Evolutionary conservation across 2,113 vertebrate genomes (phyloP), one percentile per base, ranked within the genome.

Genomic region (Sceloporus tristichus): DNA sequence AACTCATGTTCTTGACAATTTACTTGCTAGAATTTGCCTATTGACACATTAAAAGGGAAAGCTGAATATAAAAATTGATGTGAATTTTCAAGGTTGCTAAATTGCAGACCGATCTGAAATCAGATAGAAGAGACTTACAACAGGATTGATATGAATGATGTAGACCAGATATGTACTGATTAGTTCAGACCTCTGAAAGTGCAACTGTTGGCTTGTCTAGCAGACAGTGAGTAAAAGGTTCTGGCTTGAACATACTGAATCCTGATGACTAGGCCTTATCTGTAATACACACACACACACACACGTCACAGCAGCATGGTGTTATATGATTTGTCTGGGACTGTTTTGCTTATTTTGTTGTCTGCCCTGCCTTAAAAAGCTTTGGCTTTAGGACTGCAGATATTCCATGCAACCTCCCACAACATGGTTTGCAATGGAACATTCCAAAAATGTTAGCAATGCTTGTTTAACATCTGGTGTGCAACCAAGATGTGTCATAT

Each of bases 401-500:
- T 53, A 59, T 87, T 68, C 66, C 29, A 82, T 4, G 23, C 71
- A n/a, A 11, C 86, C 79, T 40, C 4, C 74, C 65, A 79, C 38
- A 48, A 25, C 13, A 65, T 79, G 62, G 65, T 71, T 18, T 77
- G 38, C 9, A 86, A n/a, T 40, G 48, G 84, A 40, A 40, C 48
- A 42, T 68, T n/a, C 71, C 62, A 81, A 62, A 76, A 75, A n/a
- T 66, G 88, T 77, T 79, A 66, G 84, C 59, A 29, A 48, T 14
- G 29, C 59, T 23, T 5, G 71, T 85, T 19, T 62, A 75, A 79
- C 83, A 81, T 91, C 83, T 81, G 71, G 59, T 54, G 18, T 70
- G 18, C 11, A 23, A 34, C 48, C 8, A 16, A 54, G 56, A 74
- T 83, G 76, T 38, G 53, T 79, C 70, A 74, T 82, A 56, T 18